These are phyloP conservation scores for Lithophane socia DNA, from an alignment of 2,888 invertebrate genomes.

Conservation along the genomic window DNA sequence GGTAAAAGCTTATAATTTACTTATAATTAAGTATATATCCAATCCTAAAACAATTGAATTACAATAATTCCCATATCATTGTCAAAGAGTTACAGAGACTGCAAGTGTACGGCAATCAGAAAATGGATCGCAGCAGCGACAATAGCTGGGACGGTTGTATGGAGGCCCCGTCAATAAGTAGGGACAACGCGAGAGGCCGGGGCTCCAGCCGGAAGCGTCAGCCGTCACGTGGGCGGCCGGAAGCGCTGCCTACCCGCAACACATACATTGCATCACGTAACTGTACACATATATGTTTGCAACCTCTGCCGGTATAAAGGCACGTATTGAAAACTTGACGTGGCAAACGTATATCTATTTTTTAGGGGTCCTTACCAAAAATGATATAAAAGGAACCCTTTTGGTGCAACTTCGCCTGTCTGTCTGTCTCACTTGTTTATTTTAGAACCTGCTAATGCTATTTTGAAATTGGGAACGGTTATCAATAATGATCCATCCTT, in stretches of 20 bases:
- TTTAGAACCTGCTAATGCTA: background rate
- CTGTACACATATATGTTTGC: conserved; percentile 36
- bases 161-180: conserved; percentile 64
- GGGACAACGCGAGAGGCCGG: conserved; percentile 67
- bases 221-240: conserved; percentile 76
- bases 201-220: conserved; percentile 81
- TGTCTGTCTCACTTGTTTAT: background rate
- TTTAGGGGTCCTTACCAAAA: background rate
- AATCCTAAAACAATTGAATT: background rate
- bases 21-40: background rate
- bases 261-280: conserved; percentile 50
- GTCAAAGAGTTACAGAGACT: conserved; percentile 9
- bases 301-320: conserved; percentile 12
- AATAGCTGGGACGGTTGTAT: conserved; percentile 54
- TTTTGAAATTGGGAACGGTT: background rate
- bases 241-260: conserved; percentile 65
- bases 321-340: conserved; percentile 24
- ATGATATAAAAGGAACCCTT: background rate
- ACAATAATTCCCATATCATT: background rate
- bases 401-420: background rate
- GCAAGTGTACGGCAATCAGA: conserved; percentile 38
- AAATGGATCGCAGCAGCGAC: conserved; percentile 51
- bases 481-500: background rate
- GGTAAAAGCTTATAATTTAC: background rate
- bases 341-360: background rate